Base-by-base conservation (phyloP, 1,140 invertebrate species). In the Eupristina koningsbergeri region DNA sequence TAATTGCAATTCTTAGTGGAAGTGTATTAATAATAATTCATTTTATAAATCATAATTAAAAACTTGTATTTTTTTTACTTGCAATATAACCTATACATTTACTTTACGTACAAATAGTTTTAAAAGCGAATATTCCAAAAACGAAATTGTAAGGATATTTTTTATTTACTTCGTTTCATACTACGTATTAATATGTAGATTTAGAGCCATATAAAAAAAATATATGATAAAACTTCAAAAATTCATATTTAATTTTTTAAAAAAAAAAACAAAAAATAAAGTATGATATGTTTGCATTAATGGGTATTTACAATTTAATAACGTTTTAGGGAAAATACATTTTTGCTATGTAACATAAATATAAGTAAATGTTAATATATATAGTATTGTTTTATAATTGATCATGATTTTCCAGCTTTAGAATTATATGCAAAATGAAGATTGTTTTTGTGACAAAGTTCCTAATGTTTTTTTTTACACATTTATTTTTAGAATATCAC, bases 381-480 rank as follows among this genome's bases (percentile, higher is more conserved):
- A 50, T 31, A 26, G 31, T 45, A 63, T 34, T 2, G 34, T 79
- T 78, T 9, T 31, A 22, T 36, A 36, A 67, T 7, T 64, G 64
- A 39, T 31, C 1, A 64, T 64, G n/a, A 13, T n/a, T n/a, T 61
- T 63, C 34, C 53, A 17, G 50, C 36, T 64, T 47, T 47, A 71
- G 22, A 47, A 69, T 80, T 36, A 19, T 76, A 39, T 36, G 17
- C 6, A 50, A 36, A 80, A 71, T 29, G 15, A 53, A 71, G 45
- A 50, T 47, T 74, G 0, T 74, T 61, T 81, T 47, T 81, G 58
- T 76, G 73, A 29, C 81, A 82, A 81, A 76, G 41, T 34, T 53
- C 19, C 29, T 81, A 61, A 74, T 53, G 22, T 13, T 71, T 71
- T 69, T 80, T 73, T 71, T 71, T 41, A 41, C 15, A 22, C 1